Conservation (phyloP, 2,888 invertebrate species). For the Mycalesis mineus region DNA sequence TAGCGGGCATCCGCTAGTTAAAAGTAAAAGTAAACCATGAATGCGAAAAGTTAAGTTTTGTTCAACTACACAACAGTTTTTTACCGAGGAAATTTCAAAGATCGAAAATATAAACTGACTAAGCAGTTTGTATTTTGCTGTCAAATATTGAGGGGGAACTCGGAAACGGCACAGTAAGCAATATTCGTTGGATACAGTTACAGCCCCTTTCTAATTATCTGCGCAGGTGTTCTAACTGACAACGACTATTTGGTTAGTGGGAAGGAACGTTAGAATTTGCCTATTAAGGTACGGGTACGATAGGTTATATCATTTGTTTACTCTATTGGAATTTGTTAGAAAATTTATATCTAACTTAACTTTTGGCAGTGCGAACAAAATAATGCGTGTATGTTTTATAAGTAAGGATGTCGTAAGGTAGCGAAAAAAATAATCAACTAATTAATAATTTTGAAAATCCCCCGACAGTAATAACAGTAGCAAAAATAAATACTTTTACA, state of each 20-base stretch:
- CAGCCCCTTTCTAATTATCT: conserved; percentile 31
- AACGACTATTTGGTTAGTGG: conserved; percentile 12
- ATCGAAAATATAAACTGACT: neutral
- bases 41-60: too few relatives aligned
- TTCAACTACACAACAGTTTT: neutral
- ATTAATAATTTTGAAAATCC: too few relatives aligned
- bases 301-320: neutral
- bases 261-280: neutral
- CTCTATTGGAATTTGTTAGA: too few relatives aligned
- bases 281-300: neutral
- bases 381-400: too few relatives aligned
- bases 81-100: neutral
- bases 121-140: conserved; percentile 1
- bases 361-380: too few relatives aligned
- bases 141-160: conserved; percentile 15
- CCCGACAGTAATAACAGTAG: too few relatives aligned
- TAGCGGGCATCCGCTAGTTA: too few relatives aligned
- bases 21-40: neutral
- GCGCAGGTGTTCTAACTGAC: conserved; percentile 28
- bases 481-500: too few relatives aligned
- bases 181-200: conserved; percentile 29
- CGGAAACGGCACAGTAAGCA: conserved; percentile 26
- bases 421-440: too few relatives aligned
- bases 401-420: too few relatives aligned
- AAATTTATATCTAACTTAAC: too few relatives aligned